These are phyloP conservation scores for Chloebia gouldiae DNA, from an alignment of 2,113 vertebrate species.

Conservation along the genomic window DNA sequence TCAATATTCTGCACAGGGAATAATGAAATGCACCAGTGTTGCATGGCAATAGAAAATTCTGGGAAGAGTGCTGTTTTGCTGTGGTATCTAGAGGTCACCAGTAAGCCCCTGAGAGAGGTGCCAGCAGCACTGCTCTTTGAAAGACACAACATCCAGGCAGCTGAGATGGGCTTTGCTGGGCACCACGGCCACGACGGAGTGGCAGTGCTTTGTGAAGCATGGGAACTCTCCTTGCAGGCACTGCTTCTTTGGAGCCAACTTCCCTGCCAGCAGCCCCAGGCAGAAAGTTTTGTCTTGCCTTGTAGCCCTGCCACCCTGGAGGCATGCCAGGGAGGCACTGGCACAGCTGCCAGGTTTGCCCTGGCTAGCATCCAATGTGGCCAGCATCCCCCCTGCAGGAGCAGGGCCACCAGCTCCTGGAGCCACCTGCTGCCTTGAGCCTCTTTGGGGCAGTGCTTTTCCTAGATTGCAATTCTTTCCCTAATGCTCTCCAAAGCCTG, in stretches of 20 bases:
- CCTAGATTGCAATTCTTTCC: neutral
- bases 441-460: neutral
- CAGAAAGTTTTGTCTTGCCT: neutral
- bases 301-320: neutral
- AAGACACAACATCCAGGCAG: neutral
- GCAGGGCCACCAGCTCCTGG: neutral
- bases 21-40: neutral
- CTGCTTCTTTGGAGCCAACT: neutral
- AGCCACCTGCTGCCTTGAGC: neutral
- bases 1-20: neutral
- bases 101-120: neutral
- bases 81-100: neutral
- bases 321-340: neutral
- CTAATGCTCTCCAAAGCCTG: neutral
- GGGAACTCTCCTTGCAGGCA: neutral
- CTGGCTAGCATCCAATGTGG: fast-evolving
- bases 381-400: fast-evolving
- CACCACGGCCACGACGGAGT: fast-evolving
- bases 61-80: neutral
- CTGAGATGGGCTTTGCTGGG: fast-evolving
- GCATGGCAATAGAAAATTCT: neutral
- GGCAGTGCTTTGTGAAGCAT: neutral
- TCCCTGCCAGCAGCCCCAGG: neutral
- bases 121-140: neutral
- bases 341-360: neutral